Percentiles rank a stretch among this genome's conserved stretches.
Conservation (phyloP, 1,140 invertebrate genomes). For the Drosophila busckii region DNA sequence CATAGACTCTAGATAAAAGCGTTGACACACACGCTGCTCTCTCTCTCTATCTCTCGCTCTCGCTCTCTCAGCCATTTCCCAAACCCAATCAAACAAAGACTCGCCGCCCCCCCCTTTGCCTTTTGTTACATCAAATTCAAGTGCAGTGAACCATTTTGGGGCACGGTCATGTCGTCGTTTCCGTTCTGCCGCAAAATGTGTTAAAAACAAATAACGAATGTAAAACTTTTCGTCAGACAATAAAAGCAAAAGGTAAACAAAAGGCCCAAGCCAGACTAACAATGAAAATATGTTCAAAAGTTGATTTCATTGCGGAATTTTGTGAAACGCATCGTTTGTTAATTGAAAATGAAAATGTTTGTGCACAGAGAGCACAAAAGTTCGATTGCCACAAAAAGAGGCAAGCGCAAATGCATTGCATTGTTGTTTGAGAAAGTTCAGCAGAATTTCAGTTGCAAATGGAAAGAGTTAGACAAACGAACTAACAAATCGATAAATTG, state of each 20-base stretch:
- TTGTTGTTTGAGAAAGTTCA: too few species aligned
- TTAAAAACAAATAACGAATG: slow-evolving; percentile 41
- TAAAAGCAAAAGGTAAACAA: slow-evolving; percentile 12
- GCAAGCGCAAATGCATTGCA: too few species aligned
- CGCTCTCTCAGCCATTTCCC: slow-evolving; percentile 23
- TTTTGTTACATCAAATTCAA: slow-evolving; percentile 42
- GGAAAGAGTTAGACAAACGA: too few species aligned
- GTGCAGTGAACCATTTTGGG: slow-evolving; percentile 73
- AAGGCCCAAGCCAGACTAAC: neutral
- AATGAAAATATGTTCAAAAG: slow-evolving; percentile 22
- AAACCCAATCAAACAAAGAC: slow-evolving; percentile 1
- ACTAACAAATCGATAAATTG: too few species aligned
- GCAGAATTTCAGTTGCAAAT: too few species aligned
- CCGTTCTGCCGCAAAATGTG: slow-evolving; percentile 63
- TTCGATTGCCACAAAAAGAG: too few species aligned
- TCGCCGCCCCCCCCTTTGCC: neutral
- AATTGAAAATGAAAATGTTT: too few species aligned
- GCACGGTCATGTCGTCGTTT: slow-evolving; percentile 66
- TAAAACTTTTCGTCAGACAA: slow-evolving; percentile 18
- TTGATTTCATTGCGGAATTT: slow-evolving; percentile 38
- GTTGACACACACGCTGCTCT: slow-evolving; percentile 57
- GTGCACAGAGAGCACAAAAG: too few species aligned
- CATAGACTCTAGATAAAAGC: slow-evolving; percentile 51
- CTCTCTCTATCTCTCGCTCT: neutral
- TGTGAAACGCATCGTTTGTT: too few species aligned